Percentiles rank a stretch among this genome's conserved stretches.
Evolutionary conservation across 2,113 vertebrate genomes (phyloP).

Genomic region (Typhlomys cinereus): DNA sequence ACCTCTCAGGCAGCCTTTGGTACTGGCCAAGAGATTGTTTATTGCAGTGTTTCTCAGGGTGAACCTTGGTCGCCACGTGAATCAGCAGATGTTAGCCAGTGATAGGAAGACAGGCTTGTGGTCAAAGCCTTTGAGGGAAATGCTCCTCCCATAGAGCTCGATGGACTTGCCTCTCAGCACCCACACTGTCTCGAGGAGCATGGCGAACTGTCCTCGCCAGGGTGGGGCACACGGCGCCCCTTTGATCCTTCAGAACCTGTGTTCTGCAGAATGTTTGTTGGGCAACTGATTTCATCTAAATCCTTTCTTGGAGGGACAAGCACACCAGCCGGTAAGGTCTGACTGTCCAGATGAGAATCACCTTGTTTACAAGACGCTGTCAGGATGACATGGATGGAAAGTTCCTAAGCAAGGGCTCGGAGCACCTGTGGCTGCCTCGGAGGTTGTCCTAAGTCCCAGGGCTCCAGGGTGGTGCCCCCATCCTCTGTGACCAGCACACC

Average conservation of each 20-base stretch:
- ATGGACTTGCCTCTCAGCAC: background rate
- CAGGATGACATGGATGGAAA: background rate
- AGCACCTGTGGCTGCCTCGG: background rate
- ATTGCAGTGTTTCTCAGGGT: slow-evolving; percentile 29
- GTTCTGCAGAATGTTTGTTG: background rate
- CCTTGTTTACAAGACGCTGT: slow-evolving; percentile 33
- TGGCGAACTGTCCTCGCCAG: background rate
- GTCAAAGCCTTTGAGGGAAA: background rate
- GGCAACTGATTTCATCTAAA: slow-evolving; percentile 32
- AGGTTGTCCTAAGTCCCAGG: background rate
- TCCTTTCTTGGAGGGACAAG: slow-evolving; percentile 35
- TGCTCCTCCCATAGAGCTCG: background rate
- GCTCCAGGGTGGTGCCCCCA: background rate
- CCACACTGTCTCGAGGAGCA: background rate
- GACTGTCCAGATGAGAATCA: background rate
- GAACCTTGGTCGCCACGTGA: background rate
- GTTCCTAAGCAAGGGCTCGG: background rate
- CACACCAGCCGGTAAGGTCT: background rate
- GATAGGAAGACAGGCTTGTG: background rate
- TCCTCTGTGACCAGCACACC: background rate
- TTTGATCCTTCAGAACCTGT: background rate
- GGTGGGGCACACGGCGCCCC: background rate
- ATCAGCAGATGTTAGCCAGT: background rate
- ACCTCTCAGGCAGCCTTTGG: slow-evolving; percentile 26
- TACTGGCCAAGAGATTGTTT: background rate